Evolutionary conservation across 2,797 vertebrate species (phyloP).

Genomic region (Echiichthys vipera): DNA sequence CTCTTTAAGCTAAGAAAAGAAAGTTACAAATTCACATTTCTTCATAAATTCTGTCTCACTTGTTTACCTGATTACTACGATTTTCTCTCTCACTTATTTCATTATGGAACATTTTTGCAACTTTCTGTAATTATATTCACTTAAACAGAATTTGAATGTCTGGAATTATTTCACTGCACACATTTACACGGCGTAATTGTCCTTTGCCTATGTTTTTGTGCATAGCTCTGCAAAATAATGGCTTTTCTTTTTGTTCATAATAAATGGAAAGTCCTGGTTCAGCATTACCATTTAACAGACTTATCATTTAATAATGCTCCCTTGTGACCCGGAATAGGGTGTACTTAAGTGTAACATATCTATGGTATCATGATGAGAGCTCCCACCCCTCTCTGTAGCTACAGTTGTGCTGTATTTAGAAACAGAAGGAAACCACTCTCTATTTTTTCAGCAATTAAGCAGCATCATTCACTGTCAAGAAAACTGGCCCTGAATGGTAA

Average conservation of each 20-base stretch:
- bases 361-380: constrained; percentile 23
- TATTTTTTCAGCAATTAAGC: constrained; percentile 61
- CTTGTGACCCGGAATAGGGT: constrained; percentile 23
- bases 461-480: constrained; percentile 72
- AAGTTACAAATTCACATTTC: not conserved
- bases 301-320: constrained; percentile 24
- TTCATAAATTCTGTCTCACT: not conserved
- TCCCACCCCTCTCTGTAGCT: constrained; percentile 7
- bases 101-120: not conserved
- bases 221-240: constrained; percentile 34
- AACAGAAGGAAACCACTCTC: constrained; percentile 32
- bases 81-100: not conserved
- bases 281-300: constrained; percentile 26
- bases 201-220: not conserved
- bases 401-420: constrained; percentile 48
- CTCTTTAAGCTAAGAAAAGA: not conserved
- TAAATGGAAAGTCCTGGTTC: constrained; percentile 36
- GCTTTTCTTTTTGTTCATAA: constrained; percentile 24
- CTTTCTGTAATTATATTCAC: not conserved
- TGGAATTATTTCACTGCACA: not conserved
- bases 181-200: not conserved
- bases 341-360: constrained; percentile 31
- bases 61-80: not conserved
- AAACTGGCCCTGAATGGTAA: constrained; percentile 65
- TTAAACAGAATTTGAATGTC: not conserved